phyloP scores from a whole-genome alignment of 2,797 vertebrate genomes.

The Melanotaenia pygmaea region DNA sequence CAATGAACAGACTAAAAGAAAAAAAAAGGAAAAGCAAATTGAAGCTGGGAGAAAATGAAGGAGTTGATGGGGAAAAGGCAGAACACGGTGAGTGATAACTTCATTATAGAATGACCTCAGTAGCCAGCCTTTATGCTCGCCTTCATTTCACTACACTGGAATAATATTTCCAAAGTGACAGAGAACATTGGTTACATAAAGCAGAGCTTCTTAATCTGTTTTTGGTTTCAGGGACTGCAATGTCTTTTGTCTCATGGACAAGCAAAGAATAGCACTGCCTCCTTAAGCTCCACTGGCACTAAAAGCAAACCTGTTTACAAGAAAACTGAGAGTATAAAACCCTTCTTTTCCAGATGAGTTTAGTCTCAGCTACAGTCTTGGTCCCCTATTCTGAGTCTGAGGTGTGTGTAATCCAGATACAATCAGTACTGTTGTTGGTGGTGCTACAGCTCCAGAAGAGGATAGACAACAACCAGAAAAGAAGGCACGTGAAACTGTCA shows the following conservation, averaged over 20 bases:
- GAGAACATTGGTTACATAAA: slow-evolving; percentile 41
- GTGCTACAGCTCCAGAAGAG: slow-evolving; percentile 24
- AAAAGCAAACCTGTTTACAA: slow-evolving; percentile 34
- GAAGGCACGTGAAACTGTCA: slow-evolving; percentile 43
- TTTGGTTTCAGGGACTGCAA: slow-evolving; percentile 30
- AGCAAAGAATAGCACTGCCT: slow-evolving; percentile 15
- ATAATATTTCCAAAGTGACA: slow-evolving; percentile 35
- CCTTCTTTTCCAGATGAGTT: slow-evolving; percentile 1
- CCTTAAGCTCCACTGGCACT: slow-evolving; percentile 18
- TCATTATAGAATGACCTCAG: slow-evolving; percentile 62
- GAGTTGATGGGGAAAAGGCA: slow-evolving; percentile 9
- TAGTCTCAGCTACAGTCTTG: slow-evolving; percentile 7
- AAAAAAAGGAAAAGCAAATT: slow-evolving; percentile 1
- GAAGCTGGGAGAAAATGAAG: slow-evolving; percentile 8
- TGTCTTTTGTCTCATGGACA: slow-evolving; percentile 16
- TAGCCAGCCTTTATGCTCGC: slow-evolving; percentile 20
- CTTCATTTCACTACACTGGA: slow-evolving; percentile 31
- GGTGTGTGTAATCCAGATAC: slow-evolving; percentile 41
- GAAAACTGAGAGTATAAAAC: slow-evolving; percentile 17
- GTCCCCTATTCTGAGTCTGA: slow-evolving; percentile 28
- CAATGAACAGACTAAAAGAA: slow-evolving; percentile 15
- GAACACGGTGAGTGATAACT: slow-evolving; percentile 51
- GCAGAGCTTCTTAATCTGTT: slow-evolving; percentile 34
- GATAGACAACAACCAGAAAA: slow-evolving; percentile 35
- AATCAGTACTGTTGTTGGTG: slow-evolving; percentile 38